Base-by-base conservation (phyloP, 2,113 vertebrate genomes). In the Saccopteryx leptura region DNA sequence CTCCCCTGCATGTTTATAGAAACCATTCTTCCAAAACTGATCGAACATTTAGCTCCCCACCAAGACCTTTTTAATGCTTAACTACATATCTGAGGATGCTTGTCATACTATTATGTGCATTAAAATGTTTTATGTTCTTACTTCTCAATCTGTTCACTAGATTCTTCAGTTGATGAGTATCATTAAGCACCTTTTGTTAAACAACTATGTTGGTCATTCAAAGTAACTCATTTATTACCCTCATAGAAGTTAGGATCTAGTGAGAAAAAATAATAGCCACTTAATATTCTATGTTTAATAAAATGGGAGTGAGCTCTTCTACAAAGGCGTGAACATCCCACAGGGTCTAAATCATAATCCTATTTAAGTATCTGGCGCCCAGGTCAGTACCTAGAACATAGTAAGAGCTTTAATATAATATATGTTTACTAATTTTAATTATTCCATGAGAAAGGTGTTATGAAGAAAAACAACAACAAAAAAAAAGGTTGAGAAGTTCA, bases 161-260 rank as follows among this genome's bases (percentile, higher is more conserved):
- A 58, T 84, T 94, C 11, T 90, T 96, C 88, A 28, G n/a, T 31
- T 85, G 74, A 72, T 85, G 12, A 74, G 15, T n/a, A 60, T 28
- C 24, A 75, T 52, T 52, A 89, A 84, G 46, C 3, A 88, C 14
- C 23, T 80, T 81, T 90, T 56, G 39, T 54, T 85, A 66, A 90
- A 86, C 24, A 69, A 78, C 15, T 84, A 9, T 46, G 18, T 28
- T 61, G 56, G 39, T 19, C 52, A 65, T 31, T 75, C 52, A 86
- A 26, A 93, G 74, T 63, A 75, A 66, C 4, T 68, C 31, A 91
- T 72, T 54, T 28, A 17, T 87, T 85, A 52, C 1, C 33, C 14
- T 90, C 87, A 71, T 71, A 28, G 50, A 95, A 95, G 65, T 48
- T 65, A 94, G 72, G 95, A 21, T 39, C 48, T 48, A 84, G 19